Conservation (phyloP, 2,113 vertebrate species). For the Geococcyx californianus region DNA sequence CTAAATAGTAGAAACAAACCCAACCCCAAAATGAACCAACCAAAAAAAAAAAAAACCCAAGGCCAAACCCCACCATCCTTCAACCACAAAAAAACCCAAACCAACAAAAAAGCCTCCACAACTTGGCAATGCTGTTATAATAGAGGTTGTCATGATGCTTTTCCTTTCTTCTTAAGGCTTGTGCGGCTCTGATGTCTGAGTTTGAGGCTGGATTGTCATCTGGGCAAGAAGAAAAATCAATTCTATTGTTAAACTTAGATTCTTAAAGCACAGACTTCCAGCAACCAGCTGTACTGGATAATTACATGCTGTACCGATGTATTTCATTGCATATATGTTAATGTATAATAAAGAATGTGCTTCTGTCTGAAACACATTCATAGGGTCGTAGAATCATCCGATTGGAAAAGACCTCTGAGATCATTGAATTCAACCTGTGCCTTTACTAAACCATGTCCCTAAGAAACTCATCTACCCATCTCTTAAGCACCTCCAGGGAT, state of each 20-base stretch:
- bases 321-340: rapidly evolving
- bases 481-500: no score
- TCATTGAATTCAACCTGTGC: no score
- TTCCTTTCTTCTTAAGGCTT: neutral
- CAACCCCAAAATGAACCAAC: no score
- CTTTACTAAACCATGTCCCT: no score
- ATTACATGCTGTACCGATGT: neutral
- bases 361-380: neutral
- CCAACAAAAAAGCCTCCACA: neutral
- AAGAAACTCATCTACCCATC: no score
- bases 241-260: neutral
- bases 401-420: no score
- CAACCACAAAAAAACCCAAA: neutral
- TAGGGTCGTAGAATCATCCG: no score
- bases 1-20: neutral
- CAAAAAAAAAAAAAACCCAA: rapidly evolving
- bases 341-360: neutral
- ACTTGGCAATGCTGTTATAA: neutral
- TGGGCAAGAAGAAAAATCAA: neutral
- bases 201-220: neutral
- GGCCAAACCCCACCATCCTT: neutral
- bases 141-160: neutral
- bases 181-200: neutral
- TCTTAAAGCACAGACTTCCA: neutral
- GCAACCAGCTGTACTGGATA: neutral